Percentiles rank a stretch among this genome's conserved stretches.
Conservation (phyloP, 2,113 vertebrate species). For the Ifrita kowaldi region DNA sequence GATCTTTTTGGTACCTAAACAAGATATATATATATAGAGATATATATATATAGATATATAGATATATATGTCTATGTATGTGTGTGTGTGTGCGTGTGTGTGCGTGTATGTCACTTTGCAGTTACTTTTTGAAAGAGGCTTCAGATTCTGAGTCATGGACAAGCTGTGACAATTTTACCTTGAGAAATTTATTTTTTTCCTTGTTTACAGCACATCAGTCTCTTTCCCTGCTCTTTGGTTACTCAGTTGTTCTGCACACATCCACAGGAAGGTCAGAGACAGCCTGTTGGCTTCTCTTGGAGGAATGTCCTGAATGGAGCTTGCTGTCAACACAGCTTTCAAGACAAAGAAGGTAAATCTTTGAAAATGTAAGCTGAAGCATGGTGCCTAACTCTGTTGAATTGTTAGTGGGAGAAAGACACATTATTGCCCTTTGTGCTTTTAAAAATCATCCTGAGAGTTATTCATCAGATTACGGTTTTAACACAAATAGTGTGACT, state of each 20-base stretch:
- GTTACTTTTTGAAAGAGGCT: not conserved
- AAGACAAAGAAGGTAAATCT: slow-evolving; percentile 17
- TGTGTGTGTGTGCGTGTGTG: fast-evolving
- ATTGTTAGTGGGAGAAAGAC: not conserved
- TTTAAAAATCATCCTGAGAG: not conserved
- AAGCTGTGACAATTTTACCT: not conserved
- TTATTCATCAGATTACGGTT: not conserved
- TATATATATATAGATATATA: not conserved
- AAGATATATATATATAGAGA: not conserved
- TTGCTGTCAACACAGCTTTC: slow-evolving; percentile 22
- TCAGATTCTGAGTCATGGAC: not conserved
- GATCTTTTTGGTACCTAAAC: not conserved
- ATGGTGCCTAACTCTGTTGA: not conserved
- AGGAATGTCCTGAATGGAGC: not conserved
- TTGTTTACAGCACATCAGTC: not conserved
- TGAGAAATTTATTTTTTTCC: not conserved
- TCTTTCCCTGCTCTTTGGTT: not conserved
- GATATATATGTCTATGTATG: fast-evolving
- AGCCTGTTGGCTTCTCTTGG: not conserved
- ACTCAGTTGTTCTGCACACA: not conserved
- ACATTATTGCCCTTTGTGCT: not conserved
- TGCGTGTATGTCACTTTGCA: not conserved
- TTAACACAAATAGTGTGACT: not conserved
- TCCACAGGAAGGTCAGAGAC: not conserved
- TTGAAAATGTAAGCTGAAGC: not conserved